Conservation (phyloP, 1,140 invertebrate genomes). For the Colletes latitarsis region DNA sequence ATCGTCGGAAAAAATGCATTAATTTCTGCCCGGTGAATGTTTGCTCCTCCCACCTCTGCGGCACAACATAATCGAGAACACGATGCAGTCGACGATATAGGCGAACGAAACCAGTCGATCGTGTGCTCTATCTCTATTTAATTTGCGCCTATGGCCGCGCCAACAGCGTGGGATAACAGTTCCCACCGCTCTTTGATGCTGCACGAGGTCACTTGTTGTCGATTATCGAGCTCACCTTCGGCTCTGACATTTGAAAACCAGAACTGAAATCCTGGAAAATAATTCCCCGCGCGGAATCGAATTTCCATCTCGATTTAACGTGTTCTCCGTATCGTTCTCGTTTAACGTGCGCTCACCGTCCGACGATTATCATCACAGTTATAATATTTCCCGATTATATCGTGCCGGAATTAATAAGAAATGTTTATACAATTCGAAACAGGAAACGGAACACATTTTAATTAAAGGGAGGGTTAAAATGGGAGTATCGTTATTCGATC, state of each 20-base stretch:
- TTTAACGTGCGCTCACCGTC: neutral
- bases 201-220: slow-evolving; percentile 11
- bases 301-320: slow-evolving; percentile 31
- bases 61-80: neutral
- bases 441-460: neutral
- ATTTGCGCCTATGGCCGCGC: slow-evolving; percentile 5
- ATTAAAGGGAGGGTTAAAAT: neutral
- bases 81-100: no score
- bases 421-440: slow-evolving; percentile 7
- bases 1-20: no score
- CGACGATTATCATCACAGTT: slow-evolving; percentile 12
- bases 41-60: neutral
- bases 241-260: slow-evolving; percentile 23
- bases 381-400: slow-evolving; percentile 20
- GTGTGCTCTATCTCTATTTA: slow-evolving; percentile 18
- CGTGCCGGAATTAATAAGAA: slow-evolving; percentile 19
- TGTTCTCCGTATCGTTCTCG: neutral
- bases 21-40: no score
- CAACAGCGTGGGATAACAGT: neutral
- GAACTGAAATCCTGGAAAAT: slow-evolving; percentile 19
- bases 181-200: neutral
- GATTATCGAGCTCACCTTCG: slow-evolving; percentile 15
- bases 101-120: neutral
- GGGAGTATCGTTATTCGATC: slow-evolving; percentile 1
- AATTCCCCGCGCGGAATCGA: slow-evolving; percentile 7